Conservation (phyloP, 1,140 invertebrate genomes). For the Ylistrum balloti region DNA sequence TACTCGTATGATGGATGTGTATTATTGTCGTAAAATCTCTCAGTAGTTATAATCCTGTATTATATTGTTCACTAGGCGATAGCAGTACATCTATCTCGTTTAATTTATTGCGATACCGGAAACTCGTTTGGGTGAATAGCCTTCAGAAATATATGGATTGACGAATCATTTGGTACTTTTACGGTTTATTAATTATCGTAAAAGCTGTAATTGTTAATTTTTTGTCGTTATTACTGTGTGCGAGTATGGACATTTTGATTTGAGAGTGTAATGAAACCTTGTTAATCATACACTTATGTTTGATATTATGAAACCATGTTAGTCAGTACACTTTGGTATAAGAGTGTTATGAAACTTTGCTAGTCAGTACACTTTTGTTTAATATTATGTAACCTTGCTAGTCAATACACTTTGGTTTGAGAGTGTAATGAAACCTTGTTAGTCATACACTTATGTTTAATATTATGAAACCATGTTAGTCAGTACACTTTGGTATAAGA, state of each 20-base stretch:
- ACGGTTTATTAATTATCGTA: too few relatives aligned
- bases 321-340: background rate
- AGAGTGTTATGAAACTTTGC: background rate
- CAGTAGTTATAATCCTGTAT: background rate
- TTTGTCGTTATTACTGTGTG: too few relatives aligned
- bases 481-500: background rate
- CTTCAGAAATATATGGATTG: background rate
- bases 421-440: background rate
- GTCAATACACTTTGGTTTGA: background rate
- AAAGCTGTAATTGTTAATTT: too few relatives aligned
- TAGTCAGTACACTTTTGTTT: background rate
- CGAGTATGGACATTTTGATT: too few relatives aligned
- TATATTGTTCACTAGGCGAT: background rate
- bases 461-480: background rate
- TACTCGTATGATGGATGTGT: background rate
- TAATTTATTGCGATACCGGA: background rate
- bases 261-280: too few relatives aligned
- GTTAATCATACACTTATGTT: too few relatives aligned
- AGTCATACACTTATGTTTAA: background rate
- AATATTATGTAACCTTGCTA: background rate
- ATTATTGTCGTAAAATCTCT: slow-evolving; percentile 10
- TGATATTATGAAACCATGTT: background rate
- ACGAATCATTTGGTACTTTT: background rate
- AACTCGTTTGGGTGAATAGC: background rate
- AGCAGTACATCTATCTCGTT: background rate